Evolutionary conservation across 2,113 vertebrate species (phyloP).

Genomic region (Sylvietta virens): DNA sequence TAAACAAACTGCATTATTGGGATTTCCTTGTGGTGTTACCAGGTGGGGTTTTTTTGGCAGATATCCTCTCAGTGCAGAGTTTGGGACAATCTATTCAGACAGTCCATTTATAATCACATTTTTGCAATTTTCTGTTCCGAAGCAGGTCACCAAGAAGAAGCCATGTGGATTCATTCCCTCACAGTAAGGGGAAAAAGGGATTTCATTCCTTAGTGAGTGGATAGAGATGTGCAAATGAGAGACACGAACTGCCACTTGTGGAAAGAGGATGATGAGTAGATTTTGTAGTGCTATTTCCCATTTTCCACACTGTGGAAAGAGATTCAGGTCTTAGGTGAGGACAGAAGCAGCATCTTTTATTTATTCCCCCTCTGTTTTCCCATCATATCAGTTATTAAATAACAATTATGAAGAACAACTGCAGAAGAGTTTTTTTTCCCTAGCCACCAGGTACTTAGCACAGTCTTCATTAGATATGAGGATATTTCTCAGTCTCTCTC

Average conservation of each 20-base stretch:
- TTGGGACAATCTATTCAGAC: neutral
- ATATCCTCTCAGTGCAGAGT: neutral
- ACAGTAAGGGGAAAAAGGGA: neutral
- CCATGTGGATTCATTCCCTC: neutral
- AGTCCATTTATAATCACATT: neutral
- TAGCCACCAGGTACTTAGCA: neutral
- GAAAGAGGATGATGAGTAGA: neutral
- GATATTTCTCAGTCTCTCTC: neutral
- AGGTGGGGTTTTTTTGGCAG: fast-evolving
- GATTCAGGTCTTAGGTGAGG: neutral
- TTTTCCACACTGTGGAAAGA: neutral
- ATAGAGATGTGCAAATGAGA: neutral
- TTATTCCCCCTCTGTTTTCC: neutral
- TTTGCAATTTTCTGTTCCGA: neutral
- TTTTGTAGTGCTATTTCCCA: neutral
- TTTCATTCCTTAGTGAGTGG: neutral
- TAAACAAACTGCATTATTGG: neutral
- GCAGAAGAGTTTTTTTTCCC: neutral
- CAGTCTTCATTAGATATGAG: neutral
- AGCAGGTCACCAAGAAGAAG: neutral
- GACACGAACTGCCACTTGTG: neutral
- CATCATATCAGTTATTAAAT: neutral
- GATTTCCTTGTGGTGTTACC: neutral
- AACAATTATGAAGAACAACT: neutral
- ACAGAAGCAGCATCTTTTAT: neutral